phyloP scores from a whole-genome alignment of 2,797 vertebrate species.

The Spheniscus humboldti region DNA sequence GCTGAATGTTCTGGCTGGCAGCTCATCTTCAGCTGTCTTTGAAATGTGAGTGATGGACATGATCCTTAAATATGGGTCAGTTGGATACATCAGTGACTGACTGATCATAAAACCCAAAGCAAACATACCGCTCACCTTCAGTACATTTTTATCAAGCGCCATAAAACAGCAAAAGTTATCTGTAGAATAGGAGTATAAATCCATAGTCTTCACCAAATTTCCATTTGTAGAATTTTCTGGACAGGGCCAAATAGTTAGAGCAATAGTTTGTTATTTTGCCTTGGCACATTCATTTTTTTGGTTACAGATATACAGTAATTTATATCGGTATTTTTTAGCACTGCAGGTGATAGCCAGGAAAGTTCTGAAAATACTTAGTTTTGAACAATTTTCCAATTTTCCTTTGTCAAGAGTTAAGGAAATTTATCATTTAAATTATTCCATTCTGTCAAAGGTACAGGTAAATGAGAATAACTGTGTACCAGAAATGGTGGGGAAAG shows the following conservation, averaged over 20 bases:
- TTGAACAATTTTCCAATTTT: not conserved
- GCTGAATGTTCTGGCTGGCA: not conserved
- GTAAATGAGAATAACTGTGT: not conserved
- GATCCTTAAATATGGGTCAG: not conserved
- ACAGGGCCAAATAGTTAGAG: not conserved
- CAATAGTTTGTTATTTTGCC: not conserved
- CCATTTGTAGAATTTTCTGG: not conserved
- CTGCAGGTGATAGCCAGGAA: not conserved
- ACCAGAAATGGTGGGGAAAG: not conserved
- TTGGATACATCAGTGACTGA: not conserved
- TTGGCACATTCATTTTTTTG: not conserved
- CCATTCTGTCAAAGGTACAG: not conserved
- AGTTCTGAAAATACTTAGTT: not conserved
- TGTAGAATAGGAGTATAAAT: not conserved
- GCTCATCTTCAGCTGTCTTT: conserved; percentile 3
- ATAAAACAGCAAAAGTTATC: not conserved
- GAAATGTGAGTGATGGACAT: not conserved
- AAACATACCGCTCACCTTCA: not conserved
- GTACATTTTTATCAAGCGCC: not conserved
- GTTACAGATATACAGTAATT: not conserved
- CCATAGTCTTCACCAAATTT: not conserved
- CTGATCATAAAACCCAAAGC: not conserved
- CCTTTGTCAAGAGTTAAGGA: not conserved
- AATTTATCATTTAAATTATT: not conserved
- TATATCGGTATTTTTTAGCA: not conserved